phyloP scores from a whole-genome alignment of 1,140 invertebrate species.

The Drosophila kanapiae region DNA sequence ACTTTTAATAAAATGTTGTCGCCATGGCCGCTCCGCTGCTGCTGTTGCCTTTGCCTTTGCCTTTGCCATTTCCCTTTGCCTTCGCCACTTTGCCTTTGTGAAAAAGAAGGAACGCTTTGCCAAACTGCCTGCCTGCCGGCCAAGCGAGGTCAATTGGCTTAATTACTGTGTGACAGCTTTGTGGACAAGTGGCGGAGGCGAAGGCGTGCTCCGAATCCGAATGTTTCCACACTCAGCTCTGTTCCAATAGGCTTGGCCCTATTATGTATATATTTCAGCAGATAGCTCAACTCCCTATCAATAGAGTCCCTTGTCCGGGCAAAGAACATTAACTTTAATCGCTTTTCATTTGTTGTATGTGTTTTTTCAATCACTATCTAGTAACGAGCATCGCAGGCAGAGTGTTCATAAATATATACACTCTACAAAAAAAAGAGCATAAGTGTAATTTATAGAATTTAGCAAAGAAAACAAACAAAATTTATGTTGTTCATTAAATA shows the following conservation, averaged over 20 bases:
- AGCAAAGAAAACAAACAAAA: no score
- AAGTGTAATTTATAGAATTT: no score
- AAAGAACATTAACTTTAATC: constrained; percentile 41
- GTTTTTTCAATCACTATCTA: constrained; percentile 42
- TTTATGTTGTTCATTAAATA: no score
- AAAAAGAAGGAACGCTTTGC: constrained; percentile 44
- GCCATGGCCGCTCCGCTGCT: constrained; percentile 18
- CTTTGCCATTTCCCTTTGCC: constrained; percentile 15
- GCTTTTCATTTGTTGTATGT: constrained; percentile 41
- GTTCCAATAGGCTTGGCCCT: neutral
- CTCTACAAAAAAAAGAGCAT: neutral
- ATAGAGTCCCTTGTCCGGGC: constrained; percentile 45
- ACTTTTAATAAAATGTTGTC: constrained; percentile 69
- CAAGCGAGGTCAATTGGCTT: constrained; percentile 80
- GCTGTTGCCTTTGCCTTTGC: constrained; percentile 8
- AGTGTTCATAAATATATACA: constrained; percentile 12
- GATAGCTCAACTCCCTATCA: constrained; percentile 45
- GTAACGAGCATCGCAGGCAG: constrained; percentile 34
- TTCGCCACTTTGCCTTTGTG: constrained; percentile 30
- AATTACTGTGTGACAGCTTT: constrained; percentile 77
- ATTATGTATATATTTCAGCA: constrained; percentile 34
- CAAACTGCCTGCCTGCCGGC: constrained; percentile 47
- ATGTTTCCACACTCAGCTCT: constrained; percentile 25
- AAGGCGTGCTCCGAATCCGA: constrained; percentile 17
- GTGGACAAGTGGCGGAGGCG: constrained; percentile 13